phyloP scores from a whole-genome alignment of 2,113 vertebrate species.

The Callionymus lyra region DNA sequence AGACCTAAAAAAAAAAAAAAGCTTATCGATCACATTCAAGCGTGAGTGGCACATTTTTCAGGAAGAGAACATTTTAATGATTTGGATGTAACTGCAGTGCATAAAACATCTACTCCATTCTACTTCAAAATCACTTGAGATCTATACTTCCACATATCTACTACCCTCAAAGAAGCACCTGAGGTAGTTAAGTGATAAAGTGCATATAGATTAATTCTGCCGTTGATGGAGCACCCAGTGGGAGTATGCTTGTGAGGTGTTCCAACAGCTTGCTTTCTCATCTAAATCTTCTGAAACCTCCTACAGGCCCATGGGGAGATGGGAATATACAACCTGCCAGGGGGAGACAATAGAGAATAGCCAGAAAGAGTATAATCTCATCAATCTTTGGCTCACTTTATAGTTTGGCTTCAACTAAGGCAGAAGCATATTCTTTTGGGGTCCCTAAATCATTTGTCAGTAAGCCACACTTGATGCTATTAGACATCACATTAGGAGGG shows the following conservation, averaged over 20 bases:
- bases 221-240: slow-evolving; percentile 48
- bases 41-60: too few relatives aligned
- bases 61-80: background rate
- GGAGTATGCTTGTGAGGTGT: slow-evolving; percentile 54
- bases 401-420: slow-evolving; percentile 10
- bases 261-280: slow-evolving; percentile 46
- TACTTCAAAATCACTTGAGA: slow-evolving; percentile 12
- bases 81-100: background rate
- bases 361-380: slow-evolving; percentile 35
- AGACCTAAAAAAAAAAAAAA: too few relatives aligned
- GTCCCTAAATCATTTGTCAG: slow-evolving; percentile 22
- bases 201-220: slow-evolving; percentile 45
- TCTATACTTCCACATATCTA: slow-evolving; percentile 11
- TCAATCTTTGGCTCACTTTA: slow-evolving; percentile 40
- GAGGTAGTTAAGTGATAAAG: slow-evolving; percentile 38
- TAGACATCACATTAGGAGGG: slow-evolving; percentile 9
- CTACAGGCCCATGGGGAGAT: slow-evolving; percentile 40
- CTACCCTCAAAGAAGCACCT: slow-evolving; percentile 34
- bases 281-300: slow-evolving; percentile 50
- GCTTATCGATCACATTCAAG: too few relatives aligned
- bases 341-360: slow-evolving; percentile 47
- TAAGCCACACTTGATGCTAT: slow-evolving; percentile 7
- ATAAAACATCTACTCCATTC: slow-evolving; percentile 8
- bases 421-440: slow-evolving; percentile 23
- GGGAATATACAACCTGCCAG: slow-evolving; percentile 33